Evolutionary conservation across 2,113 vertebrate genomes (phyloP).

Genomic region (Nipponia nippon): DNA sequence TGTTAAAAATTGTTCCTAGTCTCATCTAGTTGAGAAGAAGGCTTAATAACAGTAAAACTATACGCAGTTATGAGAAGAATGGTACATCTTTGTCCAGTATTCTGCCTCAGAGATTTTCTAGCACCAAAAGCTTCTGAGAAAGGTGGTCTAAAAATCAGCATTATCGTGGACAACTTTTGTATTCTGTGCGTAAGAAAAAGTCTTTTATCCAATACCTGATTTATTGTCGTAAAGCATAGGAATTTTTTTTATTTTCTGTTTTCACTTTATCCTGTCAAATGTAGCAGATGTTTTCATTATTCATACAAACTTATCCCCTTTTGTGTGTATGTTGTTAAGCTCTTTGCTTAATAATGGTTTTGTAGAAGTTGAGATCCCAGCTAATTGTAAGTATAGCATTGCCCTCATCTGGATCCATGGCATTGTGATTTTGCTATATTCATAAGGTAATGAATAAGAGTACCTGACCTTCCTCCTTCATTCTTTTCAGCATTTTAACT

Average conservation of each 20-base stretch:
- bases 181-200: not conserved
- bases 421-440: not conserved
- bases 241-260: not conserved
- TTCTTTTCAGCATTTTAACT: not conserved
- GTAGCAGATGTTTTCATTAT: not conserved
- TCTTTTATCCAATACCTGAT: not conserved
- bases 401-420: not conserved
- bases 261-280: not conserved
- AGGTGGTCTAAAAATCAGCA: not conserved
- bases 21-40: not conserved
- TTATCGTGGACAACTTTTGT: not conserved
- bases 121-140: not conserved
- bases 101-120: not conserved
- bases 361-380: not conserved
- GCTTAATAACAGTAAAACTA: not conserved
- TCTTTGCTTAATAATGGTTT: not conserved
- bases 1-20: not conserved
- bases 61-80: not conserved
- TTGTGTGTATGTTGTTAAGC: not conserved
- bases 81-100: not conserved
- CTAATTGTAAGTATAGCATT: not conserved
- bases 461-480: not conserved
- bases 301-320: not conserved
- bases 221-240: not conserved
- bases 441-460: not conserved